Evolutionary conservation across 2,888 invertebrate genomes (phyloP).

Genomic region (Ormyrus rosae): DNA sequence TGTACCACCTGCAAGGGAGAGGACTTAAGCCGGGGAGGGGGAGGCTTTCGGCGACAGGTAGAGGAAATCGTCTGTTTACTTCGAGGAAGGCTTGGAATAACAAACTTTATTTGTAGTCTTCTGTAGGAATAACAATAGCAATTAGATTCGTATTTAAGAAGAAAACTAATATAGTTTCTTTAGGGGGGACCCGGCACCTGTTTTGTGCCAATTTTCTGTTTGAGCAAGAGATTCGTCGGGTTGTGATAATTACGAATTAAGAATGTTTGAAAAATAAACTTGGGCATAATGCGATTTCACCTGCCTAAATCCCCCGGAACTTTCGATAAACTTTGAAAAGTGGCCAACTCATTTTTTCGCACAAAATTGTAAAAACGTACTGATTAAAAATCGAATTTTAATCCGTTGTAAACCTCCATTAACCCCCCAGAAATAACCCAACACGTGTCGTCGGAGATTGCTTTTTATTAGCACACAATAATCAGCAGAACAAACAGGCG

Average conservation of each 20-base stretch:
- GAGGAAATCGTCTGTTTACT: neutral
- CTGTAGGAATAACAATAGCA: constrained; percentile 16
- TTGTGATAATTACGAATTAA: too few relatives aligned
- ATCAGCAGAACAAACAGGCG: constrained; percentile 42
- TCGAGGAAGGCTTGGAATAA: constrained; percentile 21
- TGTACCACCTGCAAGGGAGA: constrained; percentile 43
- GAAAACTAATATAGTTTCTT: too few relatives aligned
- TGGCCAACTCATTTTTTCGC: too few relatives aligned
- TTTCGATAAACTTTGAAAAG: too few relatives aligned
- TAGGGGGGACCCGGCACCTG: too few relatives aligned
- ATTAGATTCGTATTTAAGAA: neutral
- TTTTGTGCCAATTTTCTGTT: too few relatives aligned
- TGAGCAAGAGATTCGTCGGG: too few relatives aligned
- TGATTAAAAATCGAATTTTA: too few relatives aligned
- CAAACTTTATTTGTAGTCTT: constrained; percentile 28
- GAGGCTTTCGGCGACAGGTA: constrained; percentile 39
- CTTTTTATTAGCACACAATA: constrained; percentile 53
- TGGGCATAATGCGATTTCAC: too few relatives aligned
- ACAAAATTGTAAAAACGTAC: too few relatives aligned
- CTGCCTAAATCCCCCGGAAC: too few relatives aligned
- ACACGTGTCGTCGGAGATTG: constrained; percentile 61
- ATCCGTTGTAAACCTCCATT: neutral
- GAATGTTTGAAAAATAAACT: too few relatives aligned
- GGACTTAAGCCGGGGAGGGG: neutral
- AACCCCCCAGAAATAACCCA: constrained; percentile 61